phyloP scores from a whole-genome alignment of 1,140 invertebrate genomes.

The Eupristina koningsbergeri region DNA sequence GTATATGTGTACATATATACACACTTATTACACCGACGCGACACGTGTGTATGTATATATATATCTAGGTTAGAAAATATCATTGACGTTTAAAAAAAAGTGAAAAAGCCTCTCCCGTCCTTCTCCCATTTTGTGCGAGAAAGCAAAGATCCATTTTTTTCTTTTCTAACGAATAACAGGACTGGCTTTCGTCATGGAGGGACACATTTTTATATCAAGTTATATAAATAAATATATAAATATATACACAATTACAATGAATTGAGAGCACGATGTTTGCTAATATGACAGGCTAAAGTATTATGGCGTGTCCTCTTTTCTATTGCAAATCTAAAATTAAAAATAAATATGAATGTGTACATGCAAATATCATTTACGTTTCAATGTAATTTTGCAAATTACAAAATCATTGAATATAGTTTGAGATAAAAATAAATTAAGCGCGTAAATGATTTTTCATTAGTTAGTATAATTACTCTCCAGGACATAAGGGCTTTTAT shows the following conservation, averaged over 20 bases:
- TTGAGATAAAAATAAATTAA: constrained; percentile 15
- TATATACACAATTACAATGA: neutral
- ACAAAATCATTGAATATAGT: neutral
- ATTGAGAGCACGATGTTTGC: neutral
- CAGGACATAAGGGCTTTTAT: constrained; percentile 5
- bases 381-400: neutral
- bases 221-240: neutral
- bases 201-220: constrained; percentile 21
- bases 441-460: constrained; percentile 21
- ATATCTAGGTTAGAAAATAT: constrained; percentile 54
- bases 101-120: constrained; percentile 43
- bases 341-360: neutral
- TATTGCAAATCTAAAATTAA: constrained; percentile 4
- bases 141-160: constrained; percentile 27
- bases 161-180: constrained; percentile 11
- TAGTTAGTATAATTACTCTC: constrained; percentile 39
- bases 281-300: constrained; percentile 3
- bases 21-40: constrained; percentile 64
- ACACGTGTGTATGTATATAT: constrained; percentile 59
- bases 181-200: constrained; percentile 28
- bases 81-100: constrained; percentile 44
- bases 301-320: constrained; percentile 7
- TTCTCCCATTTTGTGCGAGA: constrained; percentile 44
- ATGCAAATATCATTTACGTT: neutral
- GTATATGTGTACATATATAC: constrained; percentile 72